Conservation (phyloP, 2,113 vertebrate species). For the Falcunculus frontatus region DNA sequence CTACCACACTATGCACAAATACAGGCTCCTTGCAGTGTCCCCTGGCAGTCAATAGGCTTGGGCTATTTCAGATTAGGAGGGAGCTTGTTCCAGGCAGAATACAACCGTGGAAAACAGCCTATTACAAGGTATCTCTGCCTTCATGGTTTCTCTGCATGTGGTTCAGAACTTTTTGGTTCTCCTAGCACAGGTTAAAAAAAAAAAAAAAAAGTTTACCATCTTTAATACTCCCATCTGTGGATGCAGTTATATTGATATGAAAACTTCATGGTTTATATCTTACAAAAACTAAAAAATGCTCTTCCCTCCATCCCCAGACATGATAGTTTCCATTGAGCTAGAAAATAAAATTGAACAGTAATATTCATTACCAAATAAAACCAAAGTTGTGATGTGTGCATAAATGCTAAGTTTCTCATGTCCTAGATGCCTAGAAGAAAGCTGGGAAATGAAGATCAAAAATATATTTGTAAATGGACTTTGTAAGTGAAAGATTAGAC, state of each 20-base stretch:
- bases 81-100: not conserved
- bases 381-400: not conserved
- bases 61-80: not conserved
- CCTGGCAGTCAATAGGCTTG: not conserved
- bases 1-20: not conserved
- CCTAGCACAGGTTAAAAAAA: not conserved
- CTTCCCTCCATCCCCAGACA: fast-evolving
- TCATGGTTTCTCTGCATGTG: not conserved
- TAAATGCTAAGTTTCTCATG: not conserved
- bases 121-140: not conserved
- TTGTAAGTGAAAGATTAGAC: not conserved
- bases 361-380: not conserved
- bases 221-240: not conserved
- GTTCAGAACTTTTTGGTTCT: not conserved
- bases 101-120: not conserved
- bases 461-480: not conserved
- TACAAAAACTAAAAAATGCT: not conserved
- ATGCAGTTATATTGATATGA: not conserved
- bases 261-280: not conserved
- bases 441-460: not conserved
- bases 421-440: not conserved
- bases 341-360: not conserved
- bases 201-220: not conserved
- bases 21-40: not conserved
- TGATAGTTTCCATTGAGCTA: not conserved